phyloP scores from a whole-genome alignment of 2,888 invertebrate genomes.

The Athalia circularis region DNA sequence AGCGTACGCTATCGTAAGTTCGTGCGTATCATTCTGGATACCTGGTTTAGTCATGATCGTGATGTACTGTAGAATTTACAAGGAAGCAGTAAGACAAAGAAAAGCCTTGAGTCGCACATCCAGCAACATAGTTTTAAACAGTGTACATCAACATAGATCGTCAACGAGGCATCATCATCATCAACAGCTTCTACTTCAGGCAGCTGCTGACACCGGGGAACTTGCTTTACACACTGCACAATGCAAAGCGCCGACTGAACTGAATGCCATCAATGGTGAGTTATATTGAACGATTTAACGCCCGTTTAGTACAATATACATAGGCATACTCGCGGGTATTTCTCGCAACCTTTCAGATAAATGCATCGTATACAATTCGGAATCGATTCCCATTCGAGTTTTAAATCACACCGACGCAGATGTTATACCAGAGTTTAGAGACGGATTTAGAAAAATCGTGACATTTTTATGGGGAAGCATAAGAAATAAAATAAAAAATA shows the following conservation, averaged over 20 bases:
- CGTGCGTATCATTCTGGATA: conserved; percentile 95
- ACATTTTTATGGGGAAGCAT: too few species aligned
- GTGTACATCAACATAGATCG: conserved; percentile 88
- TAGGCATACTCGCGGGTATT: too few species aligned
- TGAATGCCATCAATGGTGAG: conserved; percentile 68
- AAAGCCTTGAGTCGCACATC: conserved; percentile 90
- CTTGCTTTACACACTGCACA: conserved; percentile 64
- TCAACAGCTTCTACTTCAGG: conserved; percentile 70
- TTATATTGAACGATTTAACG: conserved; percentile 42
- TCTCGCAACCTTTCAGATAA: too few species aligned
- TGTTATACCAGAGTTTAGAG: too few species aligned
- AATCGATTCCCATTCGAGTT: too few species aligned
- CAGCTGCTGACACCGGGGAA: conserved; percentile 70
- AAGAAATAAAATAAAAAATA: too few species aligned
- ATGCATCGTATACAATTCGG: too few species aligned
- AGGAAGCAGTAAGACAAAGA: conserved; percentile 88
- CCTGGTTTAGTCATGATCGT: conserved; percentile 94
- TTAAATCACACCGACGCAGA: too few species aligned
- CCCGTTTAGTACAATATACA: background rate
- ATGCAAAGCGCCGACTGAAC: conserved; percentile 67
- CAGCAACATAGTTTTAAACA: conserved; percentile 89
- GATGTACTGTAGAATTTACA: conserved; percentile 89
- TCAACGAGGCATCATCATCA: conserved; percentile 83
- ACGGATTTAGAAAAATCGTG: too few species aligned
- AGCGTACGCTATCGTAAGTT: conserved; percentile 91